Conservation (phyloP, 2,113 vertebrate genomes). For the Romanogobio albipinnatus region DNA sequence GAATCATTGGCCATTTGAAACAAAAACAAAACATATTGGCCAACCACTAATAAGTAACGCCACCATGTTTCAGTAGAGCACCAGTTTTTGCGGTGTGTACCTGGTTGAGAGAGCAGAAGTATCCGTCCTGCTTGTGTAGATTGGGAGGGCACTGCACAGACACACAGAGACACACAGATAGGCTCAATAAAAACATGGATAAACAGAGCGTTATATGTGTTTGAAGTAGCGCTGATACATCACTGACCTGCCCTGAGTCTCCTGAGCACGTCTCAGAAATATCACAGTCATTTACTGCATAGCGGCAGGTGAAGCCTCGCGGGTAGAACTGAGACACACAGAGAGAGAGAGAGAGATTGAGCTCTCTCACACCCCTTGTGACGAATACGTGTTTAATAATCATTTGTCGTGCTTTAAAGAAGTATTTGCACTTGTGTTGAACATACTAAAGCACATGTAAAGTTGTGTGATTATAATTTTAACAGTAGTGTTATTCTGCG, state of each 20-base stretch:
- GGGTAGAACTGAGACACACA: conserved; percentile 84
- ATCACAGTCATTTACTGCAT: conserved; percentile 93
- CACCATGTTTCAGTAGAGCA: not conserved
- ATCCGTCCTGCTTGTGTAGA: conserved; percentile 98
- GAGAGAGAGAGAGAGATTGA: not conserved
- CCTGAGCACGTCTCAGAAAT: conserved; percentile 94
- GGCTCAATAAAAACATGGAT: not conserved
- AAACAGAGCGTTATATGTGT: not conserved
- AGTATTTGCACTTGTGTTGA: too few relatives aligned
- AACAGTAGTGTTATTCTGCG: too few relatives aligned
- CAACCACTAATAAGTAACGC: not conserved
- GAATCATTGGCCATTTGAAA: not conserved
- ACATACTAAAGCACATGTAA: too few relatives aligned
- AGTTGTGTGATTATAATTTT: too few relatives aligned
- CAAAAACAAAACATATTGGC: not conserved
- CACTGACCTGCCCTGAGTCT: conserved; percentile 92
- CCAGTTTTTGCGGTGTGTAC: conserved; percentile 67
- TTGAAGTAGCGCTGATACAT: not conserved
- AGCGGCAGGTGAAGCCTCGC: conserved; percentile 90
- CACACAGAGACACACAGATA: not conserved
- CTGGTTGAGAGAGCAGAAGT: conserved; percentile 91
- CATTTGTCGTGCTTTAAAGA: too few relatives aligned
- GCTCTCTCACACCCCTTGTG: not conserved
- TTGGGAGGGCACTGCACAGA: conserved; percentile 90
- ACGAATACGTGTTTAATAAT: not conserved